phyloP scores from a whole-genome alignment of 2,113 vertebrate genomes.

The Proteles cristata region DNA sequence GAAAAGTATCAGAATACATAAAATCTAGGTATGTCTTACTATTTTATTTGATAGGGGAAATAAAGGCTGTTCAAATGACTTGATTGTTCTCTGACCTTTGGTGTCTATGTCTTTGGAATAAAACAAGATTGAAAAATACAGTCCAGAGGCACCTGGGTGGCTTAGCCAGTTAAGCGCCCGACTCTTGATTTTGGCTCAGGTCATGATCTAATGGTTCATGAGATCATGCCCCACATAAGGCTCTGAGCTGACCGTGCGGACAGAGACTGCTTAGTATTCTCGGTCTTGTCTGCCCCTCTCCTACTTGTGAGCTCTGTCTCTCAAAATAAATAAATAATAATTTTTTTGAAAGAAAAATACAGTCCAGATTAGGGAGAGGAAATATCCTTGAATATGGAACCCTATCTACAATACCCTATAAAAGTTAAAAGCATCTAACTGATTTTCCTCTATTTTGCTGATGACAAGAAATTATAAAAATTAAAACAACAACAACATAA shows the following conservation, averaged over 20 bases:
- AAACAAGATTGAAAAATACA: neutral
- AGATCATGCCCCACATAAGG: too few relatives aligned
- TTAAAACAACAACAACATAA: neutral
- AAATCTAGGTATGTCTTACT: neutral
- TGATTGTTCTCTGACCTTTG: neutral
- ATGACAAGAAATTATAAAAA: neutral
- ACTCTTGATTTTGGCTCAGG: too few relatives aligned
- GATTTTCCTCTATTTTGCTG: neutral
- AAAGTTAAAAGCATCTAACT: neutral
- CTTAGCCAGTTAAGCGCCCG: too few relatives aligned
- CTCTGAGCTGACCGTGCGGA: too few relatives aligned
- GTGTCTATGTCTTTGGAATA: neutral
- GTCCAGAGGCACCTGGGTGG: too few relatives aligned
- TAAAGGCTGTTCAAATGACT: neutral
- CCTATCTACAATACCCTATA: neutral
- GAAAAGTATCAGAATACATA: neutral
- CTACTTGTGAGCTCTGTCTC: too few relatives aligned
- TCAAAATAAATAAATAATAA: too few relatives aligned
- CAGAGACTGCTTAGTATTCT: too few relatives aligned
- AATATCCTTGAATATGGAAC: neutral
- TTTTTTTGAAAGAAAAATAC: too few relatives aligned
- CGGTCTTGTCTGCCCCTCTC: too few relatives aligned
- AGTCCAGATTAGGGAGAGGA: neutral
- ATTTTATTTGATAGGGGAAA: neutral
- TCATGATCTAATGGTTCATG: too few relatives aligned